Percentiles rank a stretch among this genome's conserved stretches.
Evolutionary conservation across 2,888 invertebrate genomes (phyloP).

Genomic region (Stenchaetothrips biformis): DNA sequence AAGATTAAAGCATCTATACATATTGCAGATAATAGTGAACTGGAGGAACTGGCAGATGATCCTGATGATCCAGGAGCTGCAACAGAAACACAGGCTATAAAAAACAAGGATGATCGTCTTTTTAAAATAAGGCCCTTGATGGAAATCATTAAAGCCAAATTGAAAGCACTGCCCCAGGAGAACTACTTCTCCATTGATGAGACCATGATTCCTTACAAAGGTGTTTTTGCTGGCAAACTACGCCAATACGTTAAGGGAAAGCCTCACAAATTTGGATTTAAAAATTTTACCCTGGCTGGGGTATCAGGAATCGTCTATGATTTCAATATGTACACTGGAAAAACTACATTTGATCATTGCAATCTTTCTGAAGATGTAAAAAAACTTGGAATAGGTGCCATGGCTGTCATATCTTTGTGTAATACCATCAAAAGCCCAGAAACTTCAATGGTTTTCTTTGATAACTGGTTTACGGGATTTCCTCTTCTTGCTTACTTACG

Average conservation of each 20-base stretch:
- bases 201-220: constrained; percentile 38
- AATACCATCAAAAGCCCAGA: constrained; percentile 27
- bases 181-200: constrained; percentile 31
- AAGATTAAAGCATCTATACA: no score
- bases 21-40: no score
- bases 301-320: constrained; percentile 36
- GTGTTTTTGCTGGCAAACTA: constrained; percentile 35
- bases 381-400: constrained; percentile 34
- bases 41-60: no score
- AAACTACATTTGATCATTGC: constrained; percentile 33
- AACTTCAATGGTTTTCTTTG: constrained; percentile 33
- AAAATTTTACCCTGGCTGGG: constrained; percentile 38
- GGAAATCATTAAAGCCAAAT: no score
- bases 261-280: constrained; percentile 37
- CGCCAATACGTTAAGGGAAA: constrained; percentile 38
- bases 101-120: no score
- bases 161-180: no score
- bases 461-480: constrained; percentile 35
- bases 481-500: constrained; percentile 29
- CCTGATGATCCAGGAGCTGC: no score
- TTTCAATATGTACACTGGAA: constrained; percentile 38
- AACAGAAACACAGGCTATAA: no score
- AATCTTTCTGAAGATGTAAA: constrained; percentile 22
- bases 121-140: no score
- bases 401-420: constrained; percentile 34